Evolutionary conservation across 2,797 vertebrate genomes (phyloP).

Genomic region (Acestrorhynchus altus): DNA sequence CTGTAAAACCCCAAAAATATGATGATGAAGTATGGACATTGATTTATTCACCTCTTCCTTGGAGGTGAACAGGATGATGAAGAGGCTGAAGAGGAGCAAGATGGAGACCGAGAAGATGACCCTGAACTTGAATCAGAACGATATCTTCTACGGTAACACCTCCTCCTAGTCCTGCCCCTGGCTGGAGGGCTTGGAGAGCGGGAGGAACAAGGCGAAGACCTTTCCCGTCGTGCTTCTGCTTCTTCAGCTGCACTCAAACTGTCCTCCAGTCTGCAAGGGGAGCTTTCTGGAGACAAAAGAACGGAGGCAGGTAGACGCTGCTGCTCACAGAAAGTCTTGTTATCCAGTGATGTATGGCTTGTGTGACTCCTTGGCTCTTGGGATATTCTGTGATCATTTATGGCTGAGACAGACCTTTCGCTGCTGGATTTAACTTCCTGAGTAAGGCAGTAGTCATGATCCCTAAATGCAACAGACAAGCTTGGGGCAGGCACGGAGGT

Average conservation of each 20-base stretch:
- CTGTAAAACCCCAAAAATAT: too few species aligned
- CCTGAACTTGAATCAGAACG: constrained; percentile 74
- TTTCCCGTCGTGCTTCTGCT: neutral
- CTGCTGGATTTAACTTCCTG: constrained; percentile 14
- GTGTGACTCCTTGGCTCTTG: constrained; percentile 3
- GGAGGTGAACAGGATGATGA: constrained; percentile 84
- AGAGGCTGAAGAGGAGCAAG: constrained; percentile 55
- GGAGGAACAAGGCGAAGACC: constrained; percentile 55
- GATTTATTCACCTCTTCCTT: constrained; percentile 80
- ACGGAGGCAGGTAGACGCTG: constrained; percentile 58
- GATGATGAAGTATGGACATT: neutral
- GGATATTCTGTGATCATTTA: constrained; percentile 2
- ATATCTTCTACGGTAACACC: constrained; percentile 79
- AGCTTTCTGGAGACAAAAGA: constrained; percentile 78
- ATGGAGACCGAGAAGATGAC: constrained; percentile 61
- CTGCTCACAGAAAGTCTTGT: constrained; percentile 66
- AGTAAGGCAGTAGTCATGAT: constrained; percentile 90
- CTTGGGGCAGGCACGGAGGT: rapidly evolving
- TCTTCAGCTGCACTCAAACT: constrained; percentile 51
- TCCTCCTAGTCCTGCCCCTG: constrained; percentile 72
- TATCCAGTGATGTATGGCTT: constrained; percentile 54
- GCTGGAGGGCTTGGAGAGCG: constrained; percentile 67
- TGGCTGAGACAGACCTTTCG: neutral
- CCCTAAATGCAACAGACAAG: constrained; percentile 68
- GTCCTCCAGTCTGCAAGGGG: constrained; percentile 67